Evolutionary conservation across 2,113 vertebrate genomes (phyloP).

Genomic region (Macrotus californicus): DNA sequence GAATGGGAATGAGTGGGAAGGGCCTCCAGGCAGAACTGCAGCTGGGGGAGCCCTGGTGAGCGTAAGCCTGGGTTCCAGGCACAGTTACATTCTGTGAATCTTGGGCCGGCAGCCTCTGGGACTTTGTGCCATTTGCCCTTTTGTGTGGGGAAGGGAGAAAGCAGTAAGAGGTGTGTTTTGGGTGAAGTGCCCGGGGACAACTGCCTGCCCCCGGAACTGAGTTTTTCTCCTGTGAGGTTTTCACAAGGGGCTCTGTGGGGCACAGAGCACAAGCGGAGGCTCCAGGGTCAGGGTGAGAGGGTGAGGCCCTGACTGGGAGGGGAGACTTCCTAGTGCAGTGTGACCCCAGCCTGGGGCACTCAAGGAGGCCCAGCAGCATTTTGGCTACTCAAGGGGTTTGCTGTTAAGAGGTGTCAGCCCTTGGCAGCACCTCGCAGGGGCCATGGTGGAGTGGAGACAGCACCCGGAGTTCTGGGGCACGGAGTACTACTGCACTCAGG

Average conservation of each 20-base stretch:
- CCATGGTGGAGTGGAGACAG: no score
- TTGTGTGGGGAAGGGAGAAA: not conserved
- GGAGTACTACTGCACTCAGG: no score
- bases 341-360: not conserved
- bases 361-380: fast-evolving
- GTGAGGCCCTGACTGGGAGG: fast-evolving
- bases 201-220: no score
- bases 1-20: not conserved
- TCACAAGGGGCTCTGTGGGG: not conserved
- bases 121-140: no score
- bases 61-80: not conserved
- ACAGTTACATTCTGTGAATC: not conserved
- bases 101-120: not conserved
- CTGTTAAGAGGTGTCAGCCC: no score
- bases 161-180: not conserved
- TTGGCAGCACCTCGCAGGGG: not conserved
- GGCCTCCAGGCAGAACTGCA: not conserved
- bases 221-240: not conserved
- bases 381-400: not conserved
- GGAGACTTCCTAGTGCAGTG: no score
- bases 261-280: not conserved
- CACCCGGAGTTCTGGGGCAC: not conserved
- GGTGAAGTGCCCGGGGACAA: not conserved
- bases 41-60: not conserved
- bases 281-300: not conserved